Evolutionary conservation across 2,797 vertebrate genomes (phyloP).

Genomic region (Hemibagrus guttatus): DNA sequence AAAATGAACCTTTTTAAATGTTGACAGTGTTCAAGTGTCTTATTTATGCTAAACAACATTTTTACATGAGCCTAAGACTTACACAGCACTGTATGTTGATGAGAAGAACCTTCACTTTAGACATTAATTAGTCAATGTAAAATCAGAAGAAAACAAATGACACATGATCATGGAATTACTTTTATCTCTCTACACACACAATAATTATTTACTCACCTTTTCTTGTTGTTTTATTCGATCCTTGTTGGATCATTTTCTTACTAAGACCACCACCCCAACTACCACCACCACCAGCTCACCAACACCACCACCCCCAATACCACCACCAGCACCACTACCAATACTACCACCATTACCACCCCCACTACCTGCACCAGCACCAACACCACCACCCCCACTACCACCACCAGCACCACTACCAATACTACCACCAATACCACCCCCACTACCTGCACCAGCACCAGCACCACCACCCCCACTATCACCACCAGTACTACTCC

Average conservation of each 20-base stretch:
- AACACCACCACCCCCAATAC: no score
- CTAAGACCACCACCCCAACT: background rate
- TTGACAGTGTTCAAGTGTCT: background rate
- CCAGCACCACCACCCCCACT: no score
- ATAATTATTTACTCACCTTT: background rate
- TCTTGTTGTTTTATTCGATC: background rate
- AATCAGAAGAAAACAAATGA: background rate
- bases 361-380: no score
- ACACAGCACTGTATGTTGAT: background rate
- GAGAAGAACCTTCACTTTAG: background rate
- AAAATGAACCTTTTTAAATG: background rate
- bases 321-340: no score
- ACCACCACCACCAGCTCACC: no score
- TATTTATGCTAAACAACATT: background rate
- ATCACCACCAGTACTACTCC: no score
- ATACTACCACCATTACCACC: no score
- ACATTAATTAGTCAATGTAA: background rate
- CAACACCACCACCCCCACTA: no score
- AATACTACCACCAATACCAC: no score
- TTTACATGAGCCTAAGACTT: background rate
- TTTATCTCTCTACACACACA: background rate
- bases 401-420: no score
- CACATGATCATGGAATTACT: background rate
- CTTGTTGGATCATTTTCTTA: background rate
- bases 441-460: no score